These are phyloP conservation scores for Amblyjoppa fuscipennis DNA, from an alignment of 2,888 invertebrate genomes.

Conservation along the genomic window DNA sequence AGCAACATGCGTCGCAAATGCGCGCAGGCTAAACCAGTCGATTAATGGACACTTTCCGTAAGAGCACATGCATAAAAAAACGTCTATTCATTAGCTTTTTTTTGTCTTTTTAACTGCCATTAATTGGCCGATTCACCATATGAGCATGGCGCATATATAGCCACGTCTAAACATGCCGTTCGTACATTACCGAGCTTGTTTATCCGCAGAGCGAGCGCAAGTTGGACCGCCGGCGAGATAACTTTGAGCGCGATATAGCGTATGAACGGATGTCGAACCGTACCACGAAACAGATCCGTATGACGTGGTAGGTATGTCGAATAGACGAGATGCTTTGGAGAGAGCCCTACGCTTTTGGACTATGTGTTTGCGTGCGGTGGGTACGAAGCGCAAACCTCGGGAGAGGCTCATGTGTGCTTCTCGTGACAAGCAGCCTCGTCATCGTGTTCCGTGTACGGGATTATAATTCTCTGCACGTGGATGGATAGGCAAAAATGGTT, in stretches of 20 bases:
- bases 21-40: too few relatives aligned
- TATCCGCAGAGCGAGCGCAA: conserved; percentile 22
- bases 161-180: background rate
- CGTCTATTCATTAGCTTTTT: too few relatives aligned
- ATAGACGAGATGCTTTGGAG: background rate
- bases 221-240: conserved; percentile 18
- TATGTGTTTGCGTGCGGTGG: background rate
- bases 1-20: background rate
- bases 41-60: too few relatives aligned
- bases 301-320: background rate
- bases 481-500: background rate
- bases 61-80: too few relatives aligned
- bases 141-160: too few relatives aligned
- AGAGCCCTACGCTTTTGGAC: background rate
- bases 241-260: conserved; percentile 24
- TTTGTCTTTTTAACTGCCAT: too few relatives aligned
- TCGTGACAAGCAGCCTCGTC: conserved; percentile 14
- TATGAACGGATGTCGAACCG: background rate
- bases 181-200: conserved; percentile 9
- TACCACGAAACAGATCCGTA: too few relatives aligned
- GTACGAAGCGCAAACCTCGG: background rate
- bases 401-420: background rate
- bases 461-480: conserved; percentile 21
- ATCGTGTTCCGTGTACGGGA: background rate
- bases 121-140: too few relatives aligned